These are phyloP conservation scores for Sialia sialis DNA, from an alignment of 2,113 vertebrate species.

Conservation along the genomic window DNA sequence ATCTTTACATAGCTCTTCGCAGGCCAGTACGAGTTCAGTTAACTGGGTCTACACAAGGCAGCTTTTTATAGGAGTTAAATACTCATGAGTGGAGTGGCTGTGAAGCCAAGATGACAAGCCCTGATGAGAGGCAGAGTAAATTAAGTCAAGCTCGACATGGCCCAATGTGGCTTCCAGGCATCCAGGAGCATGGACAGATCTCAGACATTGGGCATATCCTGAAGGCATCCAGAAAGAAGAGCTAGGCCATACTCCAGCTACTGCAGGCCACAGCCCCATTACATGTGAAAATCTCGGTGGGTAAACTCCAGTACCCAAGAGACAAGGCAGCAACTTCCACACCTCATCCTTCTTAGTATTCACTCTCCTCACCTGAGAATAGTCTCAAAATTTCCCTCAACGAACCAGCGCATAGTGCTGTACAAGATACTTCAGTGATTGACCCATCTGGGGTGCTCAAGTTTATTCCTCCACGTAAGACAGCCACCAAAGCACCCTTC, in stretches of 20 bases:
- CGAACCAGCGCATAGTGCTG: background rate
- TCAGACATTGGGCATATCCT: fast-evolving
- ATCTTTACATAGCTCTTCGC: background rate
- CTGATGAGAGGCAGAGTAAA: background rate
- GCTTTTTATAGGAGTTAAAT: background rate
- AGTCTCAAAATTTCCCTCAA: background rate
- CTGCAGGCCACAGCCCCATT: background rate
- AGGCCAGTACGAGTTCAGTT: background rate
- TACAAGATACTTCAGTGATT: background rate
- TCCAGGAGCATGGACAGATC: background rate
- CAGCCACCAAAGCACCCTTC: background rate
- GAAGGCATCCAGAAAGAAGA: background rate
- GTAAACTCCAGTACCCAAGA: background rate
- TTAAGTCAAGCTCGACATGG: background rate
- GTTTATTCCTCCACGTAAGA: background rate
- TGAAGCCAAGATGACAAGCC: background rate
- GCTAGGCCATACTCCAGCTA: background rate
- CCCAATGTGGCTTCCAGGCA: background rate
- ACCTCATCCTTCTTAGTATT: background rate
- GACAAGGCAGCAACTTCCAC: background rate
- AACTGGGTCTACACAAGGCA: background rate
- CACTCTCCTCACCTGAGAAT: background rate
- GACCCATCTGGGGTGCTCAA: background rate
- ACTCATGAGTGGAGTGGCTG: background rate
- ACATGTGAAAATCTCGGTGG: background rate